phyloP scores from a whole-genome alignment of 2,113 vertebrate species.

The Cyanocitta stelleri region DNA sequence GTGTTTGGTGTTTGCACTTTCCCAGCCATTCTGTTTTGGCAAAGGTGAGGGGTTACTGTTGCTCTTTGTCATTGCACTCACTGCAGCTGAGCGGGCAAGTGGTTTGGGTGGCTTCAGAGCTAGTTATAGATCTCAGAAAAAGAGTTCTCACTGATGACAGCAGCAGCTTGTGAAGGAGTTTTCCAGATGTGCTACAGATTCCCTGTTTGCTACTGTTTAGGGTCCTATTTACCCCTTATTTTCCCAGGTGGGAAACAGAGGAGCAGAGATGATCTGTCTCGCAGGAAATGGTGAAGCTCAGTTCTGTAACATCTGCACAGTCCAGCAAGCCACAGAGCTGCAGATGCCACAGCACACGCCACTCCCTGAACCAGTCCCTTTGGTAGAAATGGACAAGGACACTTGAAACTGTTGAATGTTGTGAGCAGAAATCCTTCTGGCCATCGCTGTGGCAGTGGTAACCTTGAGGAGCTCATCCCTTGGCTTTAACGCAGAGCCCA shows the following conservation, averaged over 20 bases:
- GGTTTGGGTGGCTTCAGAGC: neutral
- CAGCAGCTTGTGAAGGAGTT: neutral
- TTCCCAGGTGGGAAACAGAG: neutral
- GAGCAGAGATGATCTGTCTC: neutral
- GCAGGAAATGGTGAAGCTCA: neutral
- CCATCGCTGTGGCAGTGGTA: neutral
- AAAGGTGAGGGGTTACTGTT: neutral
- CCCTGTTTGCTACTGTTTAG: neutral
- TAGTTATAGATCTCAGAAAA: neutral
- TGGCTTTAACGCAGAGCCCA: neutral
- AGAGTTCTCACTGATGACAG: neutral
- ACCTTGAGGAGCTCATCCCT: neutral
- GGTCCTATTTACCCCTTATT: neutral
- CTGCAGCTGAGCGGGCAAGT: neutral
- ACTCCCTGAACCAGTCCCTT: neutral
- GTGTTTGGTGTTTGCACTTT: neutral
- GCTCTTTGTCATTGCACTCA: fast-evolving
- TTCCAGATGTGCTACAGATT: neutral
- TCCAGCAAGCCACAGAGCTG: neutral
- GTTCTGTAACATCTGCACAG: neutral
- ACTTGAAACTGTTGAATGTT: neutral
- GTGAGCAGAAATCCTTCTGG: neutral
- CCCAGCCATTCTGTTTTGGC: neutral
- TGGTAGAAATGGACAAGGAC: neutral
- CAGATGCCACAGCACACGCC: neutral